Base-by-base conservation (phyloP, 2,888 invertebrate species). In the Nezara viridula region DNA sequence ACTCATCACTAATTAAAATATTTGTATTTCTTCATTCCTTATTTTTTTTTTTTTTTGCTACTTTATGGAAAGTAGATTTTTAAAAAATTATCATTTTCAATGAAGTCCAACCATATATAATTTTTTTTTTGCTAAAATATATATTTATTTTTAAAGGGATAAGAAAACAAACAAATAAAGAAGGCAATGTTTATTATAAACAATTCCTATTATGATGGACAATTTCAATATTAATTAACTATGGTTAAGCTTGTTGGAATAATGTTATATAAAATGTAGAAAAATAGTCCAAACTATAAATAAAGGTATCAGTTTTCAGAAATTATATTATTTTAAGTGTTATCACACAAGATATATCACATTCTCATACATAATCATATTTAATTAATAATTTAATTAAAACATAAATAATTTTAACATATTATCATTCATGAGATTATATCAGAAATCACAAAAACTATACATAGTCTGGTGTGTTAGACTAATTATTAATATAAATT, bases 191-290 rank as follows among this genome's bases (percentile, higher is more conserved):
- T 60, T 60, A 60, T 60, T 27, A 60, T 27, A 27, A 60, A 60
- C 27, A 27, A 27, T 60, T 27, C 27, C 2, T 27, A 60, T 60
- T 1, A 27, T 27, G n/a, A 27, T 60, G 27, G 4, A 27, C 14
- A 27, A 60, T 27, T 27, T 60, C 27, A 60, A 14, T n/a, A 60
- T 60, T 60, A 27, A 60, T 60, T 60, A n/a, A 27, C 27, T n/a
- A 27, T 16, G 16, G 5, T 14, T 27, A 14, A 4, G 27, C 16
- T 5, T 27, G 4, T 60, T 12, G 1, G 0, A 16, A 27, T 14
- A 60, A 27, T 60, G 60, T 27, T 60, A 60, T 60, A 60, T 60
- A 60, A 60, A 60, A 60, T 60, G 27, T 60, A 60, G 60, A 60
- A 60, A 60, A 60, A 60, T 60, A 60, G 60, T 60, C 27, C 24